Evolutionary conservation across 2,113 vertebrate genomes (phyloP).

Genomic region (Perognathus longimembris): DNA sequence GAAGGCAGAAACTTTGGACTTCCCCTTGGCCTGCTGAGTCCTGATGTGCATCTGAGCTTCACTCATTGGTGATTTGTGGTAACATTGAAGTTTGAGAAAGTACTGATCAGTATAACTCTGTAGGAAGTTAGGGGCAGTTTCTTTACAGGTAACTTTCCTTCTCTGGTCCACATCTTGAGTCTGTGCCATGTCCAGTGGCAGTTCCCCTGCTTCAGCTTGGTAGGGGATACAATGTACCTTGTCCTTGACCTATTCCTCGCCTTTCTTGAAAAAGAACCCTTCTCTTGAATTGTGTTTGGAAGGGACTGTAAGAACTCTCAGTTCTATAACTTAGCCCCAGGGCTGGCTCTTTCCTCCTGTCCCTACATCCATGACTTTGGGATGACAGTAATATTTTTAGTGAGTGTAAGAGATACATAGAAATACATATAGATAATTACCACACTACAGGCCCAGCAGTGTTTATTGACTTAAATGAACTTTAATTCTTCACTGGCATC

Average conservation of each 20-base stretch:
- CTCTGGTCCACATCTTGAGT: background rate
- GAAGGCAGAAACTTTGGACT: conserved; percentile 29
- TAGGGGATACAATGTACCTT: background rate
- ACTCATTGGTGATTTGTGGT: background rate
- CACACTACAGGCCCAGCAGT: background rate
- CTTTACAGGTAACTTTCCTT: background rate
- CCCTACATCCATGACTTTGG: background rate
- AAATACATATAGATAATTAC: background rate
- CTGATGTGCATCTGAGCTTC: conserved; percentile 21
- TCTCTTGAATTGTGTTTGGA: background rate
- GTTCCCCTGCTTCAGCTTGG: background rate
- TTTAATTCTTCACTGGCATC: background rate
- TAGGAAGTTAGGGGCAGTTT: conserved; percentile 9
- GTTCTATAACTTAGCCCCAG: background rate
- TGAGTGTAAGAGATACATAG: background rate
- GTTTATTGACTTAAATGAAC: background rate
- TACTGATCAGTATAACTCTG: background rate
- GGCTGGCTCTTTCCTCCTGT: background rate
- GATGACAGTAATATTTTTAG: background rate
- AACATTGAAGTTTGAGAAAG: background rate
- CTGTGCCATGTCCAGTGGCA: background rate
- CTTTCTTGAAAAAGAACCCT: background rate
- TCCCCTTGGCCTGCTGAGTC: background rate
- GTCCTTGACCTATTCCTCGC: background rate
- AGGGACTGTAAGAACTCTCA: background rate